Evolutionary conservation across 2,113 vertebrate species (phyloP).

Genomic region (Percopsis transmontana): DNA sequence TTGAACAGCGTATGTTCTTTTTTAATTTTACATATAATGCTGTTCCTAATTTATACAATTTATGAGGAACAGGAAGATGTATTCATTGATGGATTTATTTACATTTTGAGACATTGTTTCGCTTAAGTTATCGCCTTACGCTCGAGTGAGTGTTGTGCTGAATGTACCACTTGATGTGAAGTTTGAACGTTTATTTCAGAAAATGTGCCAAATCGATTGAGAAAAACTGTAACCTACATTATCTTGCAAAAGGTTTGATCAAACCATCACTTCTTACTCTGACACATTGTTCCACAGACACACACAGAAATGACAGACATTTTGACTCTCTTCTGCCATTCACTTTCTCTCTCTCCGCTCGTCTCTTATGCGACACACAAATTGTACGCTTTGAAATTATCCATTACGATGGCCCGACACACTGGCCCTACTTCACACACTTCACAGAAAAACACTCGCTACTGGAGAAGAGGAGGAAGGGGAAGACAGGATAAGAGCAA

Average conservation of each 20-base stretch:
- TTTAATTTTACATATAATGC: too few species aligned
- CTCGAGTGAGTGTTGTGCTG: too few species aligned
- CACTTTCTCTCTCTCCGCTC: neutral
- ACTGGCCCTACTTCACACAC: constrained; percentile 48
- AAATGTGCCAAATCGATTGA: too few species aligned
- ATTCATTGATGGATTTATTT: too few species aligned
- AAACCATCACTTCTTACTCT: neutral
- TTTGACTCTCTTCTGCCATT: neutral
- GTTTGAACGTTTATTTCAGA: too few species aligned
- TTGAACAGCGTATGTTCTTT: too few species aligned
- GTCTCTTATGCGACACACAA: neutral
- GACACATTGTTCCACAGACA: neutral
- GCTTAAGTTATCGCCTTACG: too few species aligned
- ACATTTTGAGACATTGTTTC: too few species aligned
- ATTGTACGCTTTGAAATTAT: constrained; percentile 61
- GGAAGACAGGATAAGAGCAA: constrained; percentile 14
- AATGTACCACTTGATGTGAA: too few species aligned
- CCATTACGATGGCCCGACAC: constrained; percentile 60
- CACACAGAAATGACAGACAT: neutral
- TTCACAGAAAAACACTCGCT: neutral
- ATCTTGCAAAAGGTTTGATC: neutral
- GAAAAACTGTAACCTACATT: too few species aligned
- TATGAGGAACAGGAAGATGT: too few species aligned
- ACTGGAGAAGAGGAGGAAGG: constrained; percentile 33
- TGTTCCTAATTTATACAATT: too few species aligned